Conservation (phyloP, 1,140 invertebrate genomes). For the Potamilus streckersoni region DNA sequence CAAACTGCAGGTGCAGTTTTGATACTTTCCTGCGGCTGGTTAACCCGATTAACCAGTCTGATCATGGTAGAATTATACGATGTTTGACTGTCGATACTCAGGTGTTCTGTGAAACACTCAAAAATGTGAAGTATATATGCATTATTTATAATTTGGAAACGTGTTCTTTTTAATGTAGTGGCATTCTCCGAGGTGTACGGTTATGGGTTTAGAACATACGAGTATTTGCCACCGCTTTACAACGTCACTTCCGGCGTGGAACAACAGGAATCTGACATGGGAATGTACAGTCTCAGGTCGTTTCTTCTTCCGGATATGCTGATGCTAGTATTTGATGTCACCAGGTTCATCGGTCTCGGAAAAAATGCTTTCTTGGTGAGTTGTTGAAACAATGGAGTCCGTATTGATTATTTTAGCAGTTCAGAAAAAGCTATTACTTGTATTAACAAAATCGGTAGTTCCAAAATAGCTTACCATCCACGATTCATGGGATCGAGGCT, state of each 20-base stretch:
- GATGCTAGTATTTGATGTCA: slow-evolving; percentile 22
- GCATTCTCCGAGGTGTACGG: slow-evolving; percentile 57
- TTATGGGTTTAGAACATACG: slow-evolving; percentile 59
- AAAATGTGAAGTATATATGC: no score
- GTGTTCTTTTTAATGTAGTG: slow-evolving; percentile 40
- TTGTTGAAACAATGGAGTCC: neutral
- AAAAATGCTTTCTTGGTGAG: slow-evolving; percentile 49
- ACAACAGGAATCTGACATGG: slow-evolving; percentile 31
- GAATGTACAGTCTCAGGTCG: slow-evolving; percentile 55
- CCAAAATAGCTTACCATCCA: no score
- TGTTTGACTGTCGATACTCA: no score
- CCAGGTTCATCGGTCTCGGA: slow-evolving; percentile 7
- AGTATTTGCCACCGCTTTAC: slow-evolving; percentile 46
- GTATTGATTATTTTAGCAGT: neutral
- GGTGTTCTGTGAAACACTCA: no score
- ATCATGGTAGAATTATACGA: no score
- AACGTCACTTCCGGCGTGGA: slow-evolving; percentile 25
- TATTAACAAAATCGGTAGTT: neutral
- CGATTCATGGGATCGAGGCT: no score
- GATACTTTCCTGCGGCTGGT: no score
- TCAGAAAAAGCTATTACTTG: neutral
- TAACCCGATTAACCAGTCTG: no score
- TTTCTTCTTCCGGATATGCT: slow-evolving; percentile 52
- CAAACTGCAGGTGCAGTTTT: no score
- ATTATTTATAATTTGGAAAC: no score